Conservation (phyloP, 2,113 vertebrate species). For the Patagioenas fasciata region DNA sequence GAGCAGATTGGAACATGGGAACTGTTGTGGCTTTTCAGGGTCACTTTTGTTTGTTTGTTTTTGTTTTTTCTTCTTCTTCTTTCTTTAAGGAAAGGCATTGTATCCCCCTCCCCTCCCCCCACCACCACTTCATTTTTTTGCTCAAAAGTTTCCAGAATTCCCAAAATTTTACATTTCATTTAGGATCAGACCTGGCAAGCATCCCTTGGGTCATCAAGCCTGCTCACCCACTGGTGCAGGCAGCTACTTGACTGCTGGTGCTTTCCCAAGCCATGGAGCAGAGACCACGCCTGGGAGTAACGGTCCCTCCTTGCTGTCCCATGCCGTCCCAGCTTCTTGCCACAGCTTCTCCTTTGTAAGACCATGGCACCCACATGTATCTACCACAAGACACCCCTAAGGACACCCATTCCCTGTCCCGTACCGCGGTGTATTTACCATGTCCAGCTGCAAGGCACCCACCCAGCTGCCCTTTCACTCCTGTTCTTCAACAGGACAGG, state of each 20-base stretch:
- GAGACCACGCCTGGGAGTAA: background rate
- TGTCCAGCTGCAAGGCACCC: background rate
- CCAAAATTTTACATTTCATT: background rate
- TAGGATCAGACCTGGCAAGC: background rate
- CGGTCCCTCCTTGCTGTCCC: background rate
- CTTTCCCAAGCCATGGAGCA: background rate
- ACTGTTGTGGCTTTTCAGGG: background rate
- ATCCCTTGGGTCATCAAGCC: background rate
- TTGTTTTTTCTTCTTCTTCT: background rate
- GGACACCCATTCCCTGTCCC: background rate
- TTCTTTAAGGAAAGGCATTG: background rate
- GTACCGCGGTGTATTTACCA: background rate
- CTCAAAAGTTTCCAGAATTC: background rate
- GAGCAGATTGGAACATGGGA: background rate
- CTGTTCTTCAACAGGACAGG: background rate
- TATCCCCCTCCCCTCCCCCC: accelerated
- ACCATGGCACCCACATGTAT: accelerated
- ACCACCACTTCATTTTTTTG: background rate
- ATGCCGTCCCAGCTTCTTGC: background rate
- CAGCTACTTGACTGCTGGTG: background rate
- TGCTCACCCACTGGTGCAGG: background rate
- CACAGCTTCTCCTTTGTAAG: background rate
- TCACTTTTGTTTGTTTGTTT: background rate
- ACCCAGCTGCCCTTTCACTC: background rate
- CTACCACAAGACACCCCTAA: background rate